These are phyloP conservation scores for Vultur gryphus DNA, from an alignment of 2,797 vertebrate species.

Conservation along the genomic window DNA sequence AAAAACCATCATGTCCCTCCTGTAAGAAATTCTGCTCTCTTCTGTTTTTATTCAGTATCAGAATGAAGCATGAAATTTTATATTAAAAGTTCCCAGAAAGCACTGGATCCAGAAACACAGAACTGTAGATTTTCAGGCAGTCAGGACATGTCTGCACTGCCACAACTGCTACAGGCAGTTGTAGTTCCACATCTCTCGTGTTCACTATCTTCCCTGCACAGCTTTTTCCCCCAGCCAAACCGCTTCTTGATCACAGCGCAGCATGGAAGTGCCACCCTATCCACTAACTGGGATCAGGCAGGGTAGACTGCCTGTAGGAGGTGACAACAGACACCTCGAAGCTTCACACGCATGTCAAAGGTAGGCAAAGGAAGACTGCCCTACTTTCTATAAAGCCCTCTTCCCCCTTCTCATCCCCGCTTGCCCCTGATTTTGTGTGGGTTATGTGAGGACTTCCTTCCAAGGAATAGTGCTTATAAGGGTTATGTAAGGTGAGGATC, in stretches of 20 bases:
- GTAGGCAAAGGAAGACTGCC: not conserved
- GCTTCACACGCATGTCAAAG: accelerated
- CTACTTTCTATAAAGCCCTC: not conserved
- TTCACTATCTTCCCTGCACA: not conserved
- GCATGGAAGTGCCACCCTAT: not conserved
- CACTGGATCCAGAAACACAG: not conserved
- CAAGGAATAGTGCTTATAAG: not conserved
- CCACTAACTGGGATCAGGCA: not conserved
- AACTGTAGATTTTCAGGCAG: not conserved
- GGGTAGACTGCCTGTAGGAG: not conserved
- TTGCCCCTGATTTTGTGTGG: not conserved
- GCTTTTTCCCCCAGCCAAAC: not conserved
- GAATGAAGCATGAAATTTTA: not conserved
- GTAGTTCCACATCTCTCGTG: not conserved
- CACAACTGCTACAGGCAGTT: not conserved
- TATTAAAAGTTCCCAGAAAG: not conserved
- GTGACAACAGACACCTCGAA: not conserved
- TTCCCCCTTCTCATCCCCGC: not conserved
- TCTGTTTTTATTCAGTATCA: not conserved
- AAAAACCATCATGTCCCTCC: not conserved
- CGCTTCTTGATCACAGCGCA: not conserved
- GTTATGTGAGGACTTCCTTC: not conserved
- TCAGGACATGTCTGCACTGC: not conserved
- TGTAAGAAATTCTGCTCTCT: not conserved
- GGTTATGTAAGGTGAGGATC: not conserved